Percentiles rank a stretch among this genome's conserved stretches.
These are phyloP conservation scores for Blennius ocellaris DNA, from an alignment of 2,113 vertebrate species.

Conservation along the genomic window DNA sequence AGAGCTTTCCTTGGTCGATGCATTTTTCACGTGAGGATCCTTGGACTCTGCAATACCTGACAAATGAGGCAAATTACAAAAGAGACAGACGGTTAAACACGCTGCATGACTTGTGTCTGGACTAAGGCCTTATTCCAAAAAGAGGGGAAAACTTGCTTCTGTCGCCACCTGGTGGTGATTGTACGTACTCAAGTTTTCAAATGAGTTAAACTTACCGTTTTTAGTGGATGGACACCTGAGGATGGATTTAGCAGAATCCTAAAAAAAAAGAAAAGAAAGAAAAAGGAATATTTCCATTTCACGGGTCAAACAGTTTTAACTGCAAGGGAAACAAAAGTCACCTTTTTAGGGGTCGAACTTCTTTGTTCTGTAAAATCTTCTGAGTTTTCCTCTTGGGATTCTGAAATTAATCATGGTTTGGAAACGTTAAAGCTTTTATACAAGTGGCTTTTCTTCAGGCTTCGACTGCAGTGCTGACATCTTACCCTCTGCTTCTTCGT, in stretches of 20 bases:
- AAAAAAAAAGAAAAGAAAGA: constrained; percentile 22
- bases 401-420: constrained; percentile 7
- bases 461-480: background rate
- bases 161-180: constrained; percentile 62
- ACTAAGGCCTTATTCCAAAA: background rate
- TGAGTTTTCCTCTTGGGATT: constrained; percentile 13
- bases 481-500: constrained; percentile 72
- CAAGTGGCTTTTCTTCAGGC: too few relatives aligned
- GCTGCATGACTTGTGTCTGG: background rate
- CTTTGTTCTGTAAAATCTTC: constrained; percentile 43
- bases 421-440: background rate
- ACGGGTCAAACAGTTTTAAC: background rate
- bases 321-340: constrained; percentile 23
- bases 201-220: constrained; percentile 57
- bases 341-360: constrained; percentile 67
- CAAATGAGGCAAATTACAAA: constrained; percentile 36
- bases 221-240: constrained; percentile 46
- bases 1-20: constrained; percentile 20
- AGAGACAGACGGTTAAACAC: background rate
- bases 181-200: background rate
- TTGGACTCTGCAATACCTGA: constrained; percentile 53
- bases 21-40: constrained; percentile 22
- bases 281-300: constrained; percentile 1
- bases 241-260: constrained; percentile 68
- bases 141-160: constrained; percentile 4